phyloP scores from a whole-genome alignment of 2,113 vertebrate species.

The Microcebus murinus region DNA sequence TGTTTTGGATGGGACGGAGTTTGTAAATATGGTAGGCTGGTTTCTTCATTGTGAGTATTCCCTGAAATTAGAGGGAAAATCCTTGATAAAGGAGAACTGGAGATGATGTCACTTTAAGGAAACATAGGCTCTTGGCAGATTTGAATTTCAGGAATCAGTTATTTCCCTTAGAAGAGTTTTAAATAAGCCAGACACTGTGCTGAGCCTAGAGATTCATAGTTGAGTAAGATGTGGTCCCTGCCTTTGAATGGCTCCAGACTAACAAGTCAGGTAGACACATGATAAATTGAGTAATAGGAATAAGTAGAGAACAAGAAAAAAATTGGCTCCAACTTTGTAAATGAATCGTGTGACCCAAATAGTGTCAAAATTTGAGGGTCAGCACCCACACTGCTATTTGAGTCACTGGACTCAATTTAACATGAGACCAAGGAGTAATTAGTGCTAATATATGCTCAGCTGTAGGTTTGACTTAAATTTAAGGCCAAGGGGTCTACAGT shows the following conservation, averaged over 20 bases:
- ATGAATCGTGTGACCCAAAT: conserved; percentile 24
- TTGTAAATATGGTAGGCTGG: background rate
- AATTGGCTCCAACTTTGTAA: background rate
- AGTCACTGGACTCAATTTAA: conserved; percentile 26
- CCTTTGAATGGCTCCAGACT: background rate
- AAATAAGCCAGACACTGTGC: background rate
- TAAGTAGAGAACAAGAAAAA: conserved; percentile 5
- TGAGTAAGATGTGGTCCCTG: background rate
- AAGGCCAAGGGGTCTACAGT: background rate
- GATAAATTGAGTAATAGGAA: conserved; percentile 17
- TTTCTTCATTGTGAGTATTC: background rate
- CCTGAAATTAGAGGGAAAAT: conserved; percentile 42
- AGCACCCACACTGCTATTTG: background rate
- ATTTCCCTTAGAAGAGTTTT: conserved; percentile 36
- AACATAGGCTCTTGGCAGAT: conserved; percentile 24
- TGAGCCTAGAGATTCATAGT: background rate
- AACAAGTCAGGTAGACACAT: background rate
- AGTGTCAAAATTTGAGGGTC: background rate
- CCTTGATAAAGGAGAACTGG: background rate
- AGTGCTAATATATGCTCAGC: background rate
- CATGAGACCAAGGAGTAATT: background rate
- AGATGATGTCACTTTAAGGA: conserved; percentile 32
- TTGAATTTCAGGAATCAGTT: conserved; percentile 49
- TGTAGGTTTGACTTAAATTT: conserved; percentile 7
- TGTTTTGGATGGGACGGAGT: background rate